phyloP scores from a whole-genome alignment of 2,797 vertebrate genomes.

The Mus caroli region DNA sequence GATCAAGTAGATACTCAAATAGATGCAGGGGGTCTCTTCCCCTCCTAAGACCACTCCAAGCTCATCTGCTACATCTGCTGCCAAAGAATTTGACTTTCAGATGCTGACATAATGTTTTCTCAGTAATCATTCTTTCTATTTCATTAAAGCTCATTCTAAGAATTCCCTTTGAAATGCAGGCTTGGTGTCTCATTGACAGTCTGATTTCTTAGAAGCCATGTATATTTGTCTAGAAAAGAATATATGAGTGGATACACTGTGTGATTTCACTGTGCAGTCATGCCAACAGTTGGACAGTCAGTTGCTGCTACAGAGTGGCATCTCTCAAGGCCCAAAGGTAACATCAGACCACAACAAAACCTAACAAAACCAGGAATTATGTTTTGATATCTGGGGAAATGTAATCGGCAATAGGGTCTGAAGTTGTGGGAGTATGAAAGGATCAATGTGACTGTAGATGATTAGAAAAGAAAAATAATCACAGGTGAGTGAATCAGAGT shows the following conservation, averaged over 20 bases:
- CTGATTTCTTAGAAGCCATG: conserved; percentile 6
- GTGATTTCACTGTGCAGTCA: not conserved
- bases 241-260: not conserved
- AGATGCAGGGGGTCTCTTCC: not conserved
- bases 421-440: not conserved
- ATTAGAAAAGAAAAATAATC: not conserved
- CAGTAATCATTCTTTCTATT: not conserved
- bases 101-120: not conserved
- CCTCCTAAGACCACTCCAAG: not conserved
- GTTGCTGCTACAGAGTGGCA: not conserved
- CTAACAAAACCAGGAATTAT: not conserved
- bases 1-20: not conserved
- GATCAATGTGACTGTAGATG: not conserved
- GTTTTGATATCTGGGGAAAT: not conserved
- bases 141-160: conserved; percentile 32
- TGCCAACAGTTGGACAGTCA: not conserved
- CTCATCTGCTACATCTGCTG: not conserved
- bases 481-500: not conserved
- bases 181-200: not conserved
- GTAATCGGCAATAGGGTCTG: not conserved
- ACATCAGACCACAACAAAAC: not conserved
- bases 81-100: not conserved
- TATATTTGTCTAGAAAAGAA: conserved; percentile 31
- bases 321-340: not conserved
- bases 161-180: conserved; percentile 21